Base-by-base conservation (phyloP, 2,888 invertebrate genomes). In the Subacronicta megacephala region DNA sequence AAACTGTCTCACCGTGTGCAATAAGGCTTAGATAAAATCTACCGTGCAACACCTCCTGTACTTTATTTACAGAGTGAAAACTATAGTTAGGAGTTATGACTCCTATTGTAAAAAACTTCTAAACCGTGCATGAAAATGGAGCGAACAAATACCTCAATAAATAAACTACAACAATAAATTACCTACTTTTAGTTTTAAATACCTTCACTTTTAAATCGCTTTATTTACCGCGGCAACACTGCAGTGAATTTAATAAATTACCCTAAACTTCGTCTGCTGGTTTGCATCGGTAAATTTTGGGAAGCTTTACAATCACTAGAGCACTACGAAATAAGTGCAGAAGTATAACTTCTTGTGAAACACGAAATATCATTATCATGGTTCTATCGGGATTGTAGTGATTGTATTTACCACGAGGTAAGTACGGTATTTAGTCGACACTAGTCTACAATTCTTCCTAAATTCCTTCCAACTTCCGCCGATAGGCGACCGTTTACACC, bases 211-310 rank as follows among this genome's bases (percentile, higher is more conserved):
- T 54, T 41, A 47, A 67, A 67, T 61, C 17, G 61, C 7, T 46
- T 40, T 65, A 52, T 72, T 67, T 46, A 53, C 44, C 41, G 68
- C 16, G 13, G 45, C 26, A 47, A 44, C 42, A 23, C 13, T 37
- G 54, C 50, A 50, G 37, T 15, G 42, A 53, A 60, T 67, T 67
- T 61, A 54, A 72, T 72, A 67, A 60, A 72, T 72, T 52, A 61
- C 38, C 40, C 37, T 31, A 66, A 26, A 72, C 61, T 66, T 72
- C 31, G 20, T 52, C 73, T 38, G 15, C 38, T 33, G 12, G 13
- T 13, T 43, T 68, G 69, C 53, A 67, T 72, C 46, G 46, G 49
- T 60, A 13, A 50, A 60, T 41, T 41, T 38, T 50, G 50, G 26
- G 43, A 43, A 67, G 68, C 45, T 50, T 54, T 43, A 53, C 42